Conservation (phyloP, 2,113 vertebrate genomes). For the Tamias sibiricus region DNA sequence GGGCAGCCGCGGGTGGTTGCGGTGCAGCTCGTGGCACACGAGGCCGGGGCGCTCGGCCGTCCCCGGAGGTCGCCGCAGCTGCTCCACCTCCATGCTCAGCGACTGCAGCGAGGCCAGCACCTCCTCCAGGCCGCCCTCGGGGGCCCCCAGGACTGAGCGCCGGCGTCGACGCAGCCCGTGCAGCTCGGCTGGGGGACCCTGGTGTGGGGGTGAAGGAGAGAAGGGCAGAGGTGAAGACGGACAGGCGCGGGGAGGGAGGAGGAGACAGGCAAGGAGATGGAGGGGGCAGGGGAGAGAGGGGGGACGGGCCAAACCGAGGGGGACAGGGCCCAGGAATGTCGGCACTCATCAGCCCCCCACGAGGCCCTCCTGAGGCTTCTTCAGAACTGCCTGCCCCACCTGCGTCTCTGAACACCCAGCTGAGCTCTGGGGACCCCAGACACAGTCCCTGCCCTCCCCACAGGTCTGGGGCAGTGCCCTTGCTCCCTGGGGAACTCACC, state of each 20-base stretch:
- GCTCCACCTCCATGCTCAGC: slow-evolving; percentile 92
- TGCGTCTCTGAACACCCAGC: neutral
- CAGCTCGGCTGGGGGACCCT: slow-evolving; percentile 89
- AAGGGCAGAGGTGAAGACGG: neutral
- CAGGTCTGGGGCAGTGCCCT: too few relatives aligned
- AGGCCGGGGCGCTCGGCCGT: slow-evolving; percentile 92
- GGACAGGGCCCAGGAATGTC: neutral
- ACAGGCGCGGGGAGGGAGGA: neutral
- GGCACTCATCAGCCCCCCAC: too few relatives aligned
- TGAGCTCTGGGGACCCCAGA: neutral
- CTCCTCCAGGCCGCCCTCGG: slow-evolving; percentile 92
- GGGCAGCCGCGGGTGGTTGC: slow-evolving; percentile 89
- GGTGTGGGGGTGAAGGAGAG: neutral
- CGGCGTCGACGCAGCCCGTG: slow-evolving; percentile 85
- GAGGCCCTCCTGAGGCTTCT: neutral
- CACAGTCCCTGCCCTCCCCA: neutral
- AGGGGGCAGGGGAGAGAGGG: neutral
- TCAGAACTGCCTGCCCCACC: neutral
- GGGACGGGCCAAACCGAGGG: neutral
- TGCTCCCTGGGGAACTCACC: slow-evolving; percentile 84
- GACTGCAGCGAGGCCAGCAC: slow-evolving; percentile 92
- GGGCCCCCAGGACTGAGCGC: slow-evolving; percentile 75
- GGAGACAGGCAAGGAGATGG: neutral
- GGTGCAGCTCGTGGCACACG: slow-evolving; percentile 93
- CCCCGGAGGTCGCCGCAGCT: slow-evolving; percentile 91